phyloP scores from a whole-genome alignment of 2,113 vertebrate genomes.

The Equus quagga region DNA sequence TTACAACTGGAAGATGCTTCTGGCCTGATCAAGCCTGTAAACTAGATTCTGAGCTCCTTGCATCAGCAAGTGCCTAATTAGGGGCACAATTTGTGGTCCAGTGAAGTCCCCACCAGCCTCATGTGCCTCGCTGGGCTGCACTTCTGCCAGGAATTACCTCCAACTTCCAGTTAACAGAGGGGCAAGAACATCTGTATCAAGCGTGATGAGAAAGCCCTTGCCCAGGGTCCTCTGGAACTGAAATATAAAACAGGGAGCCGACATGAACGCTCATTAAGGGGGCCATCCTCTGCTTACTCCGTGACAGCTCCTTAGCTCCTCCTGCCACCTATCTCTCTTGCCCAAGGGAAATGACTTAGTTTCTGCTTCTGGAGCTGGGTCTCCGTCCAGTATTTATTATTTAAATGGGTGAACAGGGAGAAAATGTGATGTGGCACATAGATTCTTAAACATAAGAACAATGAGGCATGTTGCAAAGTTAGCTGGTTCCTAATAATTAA shows the following conservation, averaged over 20 bases:
- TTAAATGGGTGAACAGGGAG: background rate
- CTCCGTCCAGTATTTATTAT: background rate
- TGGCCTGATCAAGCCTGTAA: background rate
- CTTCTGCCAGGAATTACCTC: slow-evolving; percentile 63
- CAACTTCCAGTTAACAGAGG: slow-evolving; percentile 70
- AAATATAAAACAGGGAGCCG: slow-evolving; percentile 22
- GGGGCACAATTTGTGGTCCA: slow-evolving; percentile 46
- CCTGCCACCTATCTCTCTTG: background rate
- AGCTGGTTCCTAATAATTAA: background rate
- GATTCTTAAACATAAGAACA: background rate
- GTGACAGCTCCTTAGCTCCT: background rate
- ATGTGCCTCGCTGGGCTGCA: background rate
- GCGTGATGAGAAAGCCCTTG: slow-evolving; percentile 36
- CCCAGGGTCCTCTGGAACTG: background rate
- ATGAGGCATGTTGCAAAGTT: background rate
- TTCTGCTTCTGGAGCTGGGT: background rate
- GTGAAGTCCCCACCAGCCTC: slow-evolving; percentile 42
- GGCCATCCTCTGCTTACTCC: background rate
- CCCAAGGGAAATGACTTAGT: background rate
- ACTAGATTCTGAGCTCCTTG: background rate
- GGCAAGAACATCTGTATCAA: slow-evolving; percentile 57
- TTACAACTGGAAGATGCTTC: background rate
- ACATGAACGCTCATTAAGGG: background rate
- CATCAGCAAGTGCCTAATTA: slow-evolving; percentile 74
- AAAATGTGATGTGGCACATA: background rate